Evolutionary conservation across 2,888 invertebrate species (phyloP).

Genomic region (Agrenia bidenticulata): DNA sequence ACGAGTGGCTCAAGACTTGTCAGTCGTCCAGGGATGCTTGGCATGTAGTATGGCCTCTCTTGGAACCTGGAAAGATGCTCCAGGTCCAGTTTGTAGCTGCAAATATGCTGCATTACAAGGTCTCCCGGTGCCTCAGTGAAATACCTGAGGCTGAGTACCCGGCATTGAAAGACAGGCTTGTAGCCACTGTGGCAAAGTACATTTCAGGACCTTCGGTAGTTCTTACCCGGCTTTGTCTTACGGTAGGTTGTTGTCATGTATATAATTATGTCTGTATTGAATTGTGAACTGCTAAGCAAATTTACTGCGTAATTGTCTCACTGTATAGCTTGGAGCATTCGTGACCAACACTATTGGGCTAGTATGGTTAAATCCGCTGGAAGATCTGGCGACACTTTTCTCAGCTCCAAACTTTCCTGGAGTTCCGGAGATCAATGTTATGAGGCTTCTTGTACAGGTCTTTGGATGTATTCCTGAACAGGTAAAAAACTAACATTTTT

Average conservation of each 20-base stretch:
- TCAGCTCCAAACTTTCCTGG: conserved; percentile 51
- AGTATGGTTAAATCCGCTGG: conserved; percentile 48
- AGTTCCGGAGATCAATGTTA: conserved; percentile 44
- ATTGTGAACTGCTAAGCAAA: too few relatives aligned
- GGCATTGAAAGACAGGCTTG: conserved; percentile 46
- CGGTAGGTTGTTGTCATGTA: conserved; percentile 30
- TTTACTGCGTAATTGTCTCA: neutral
- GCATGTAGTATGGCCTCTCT: conserved; percentile 50
- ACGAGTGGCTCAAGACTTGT: conserved; percentile 51
- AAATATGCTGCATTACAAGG: conserved; percentile 49
- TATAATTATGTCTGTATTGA: neutral
- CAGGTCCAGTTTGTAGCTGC: conserved; percentile 51
- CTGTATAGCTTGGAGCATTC: conserved; percentile 47
- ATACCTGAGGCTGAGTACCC: conserved; percentile 44
- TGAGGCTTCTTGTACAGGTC: conserved; percentile 47
- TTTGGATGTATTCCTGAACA: conserved; percentile 51
- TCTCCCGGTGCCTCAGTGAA: conserved; percentile 46
- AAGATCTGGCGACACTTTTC: conserved; percentile 46
- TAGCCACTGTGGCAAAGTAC: conserved; percentile 46
- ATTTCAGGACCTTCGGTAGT: conserved; percentile 47
- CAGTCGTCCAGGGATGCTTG: conserved; percentile 50
- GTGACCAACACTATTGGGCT: conserved; percentile 49
- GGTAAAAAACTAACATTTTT: conserved; percentile 15
- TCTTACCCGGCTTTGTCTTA: conserved; percentile 46
- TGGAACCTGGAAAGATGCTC: conserved; percentile 42